Evolutionary conservation across 2,797 vertebrate species (phyloP).

Genomic region (Hemitrygon akajei): DNA sequence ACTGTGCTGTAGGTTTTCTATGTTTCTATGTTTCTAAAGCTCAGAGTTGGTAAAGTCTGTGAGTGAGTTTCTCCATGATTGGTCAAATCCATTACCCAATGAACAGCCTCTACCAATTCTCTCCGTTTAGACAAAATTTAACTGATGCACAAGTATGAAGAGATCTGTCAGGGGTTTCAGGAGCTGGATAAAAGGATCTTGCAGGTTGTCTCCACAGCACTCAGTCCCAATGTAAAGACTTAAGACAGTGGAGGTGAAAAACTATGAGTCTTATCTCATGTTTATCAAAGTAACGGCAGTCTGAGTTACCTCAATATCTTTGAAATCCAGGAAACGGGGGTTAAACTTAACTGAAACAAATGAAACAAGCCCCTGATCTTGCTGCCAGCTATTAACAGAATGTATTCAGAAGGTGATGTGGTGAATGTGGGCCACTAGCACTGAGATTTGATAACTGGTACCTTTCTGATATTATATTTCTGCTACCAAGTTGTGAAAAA

Average conservation of each 20-base stretch:
- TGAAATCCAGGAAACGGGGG: neutral
- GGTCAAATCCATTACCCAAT: neutral
- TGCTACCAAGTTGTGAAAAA: neutral
- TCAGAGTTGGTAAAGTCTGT: neutral
- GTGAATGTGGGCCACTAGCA: neutral
- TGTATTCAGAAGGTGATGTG: neutral
- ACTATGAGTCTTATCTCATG: neutral
- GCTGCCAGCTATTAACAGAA: neutral
- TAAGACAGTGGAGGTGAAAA: neutral
- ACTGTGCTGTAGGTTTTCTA: too few species aligned
- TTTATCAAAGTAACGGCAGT: neutral
- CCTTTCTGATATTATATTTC: neutral
- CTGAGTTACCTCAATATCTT: neutral
- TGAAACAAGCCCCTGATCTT: neutral
- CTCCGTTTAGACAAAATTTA: neutral
- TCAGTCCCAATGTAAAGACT: neutral
- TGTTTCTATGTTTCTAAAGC: neutral
- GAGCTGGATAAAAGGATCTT: neutral
- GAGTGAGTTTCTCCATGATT: neutral
- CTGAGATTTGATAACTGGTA: neutral
- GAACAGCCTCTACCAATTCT: neutral
- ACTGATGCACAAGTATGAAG: neutral
- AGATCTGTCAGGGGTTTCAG: too few species aligned
- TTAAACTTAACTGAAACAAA: neutral
- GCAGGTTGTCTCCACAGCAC: neutral